A percentile compares a stretch with the other conserved stretches of the same genome.
phyloP scores from a whole-genome alignment of 2,113 vertebrate species.

The Aepyceros melampus region DNA sequence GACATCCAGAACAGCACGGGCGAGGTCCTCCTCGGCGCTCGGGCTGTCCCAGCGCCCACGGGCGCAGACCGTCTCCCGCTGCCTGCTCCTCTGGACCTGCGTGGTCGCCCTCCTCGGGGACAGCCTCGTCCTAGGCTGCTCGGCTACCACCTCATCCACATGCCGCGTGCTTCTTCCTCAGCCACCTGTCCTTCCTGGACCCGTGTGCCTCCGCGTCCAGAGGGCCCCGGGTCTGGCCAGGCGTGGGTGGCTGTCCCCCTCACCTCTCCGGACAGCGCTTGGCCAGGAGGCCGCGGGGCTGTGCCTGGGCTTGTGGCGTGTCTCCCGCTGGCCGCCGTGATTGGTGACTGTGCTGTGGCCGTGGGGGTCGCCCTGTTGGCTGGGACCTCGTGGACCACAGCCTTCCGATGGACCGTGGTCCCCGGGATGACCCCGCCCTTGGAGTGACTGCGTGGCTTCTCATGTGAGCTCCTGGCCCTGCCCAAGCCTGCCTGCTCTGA shows the following conservation, averaged over 20 bases:
- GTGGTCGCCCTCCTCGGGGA: background rate
- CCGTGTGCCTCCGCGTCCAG: background rate
- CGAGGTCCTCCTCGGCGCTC: background rate
- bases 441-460: background rate
- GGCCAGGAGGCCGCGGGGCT: background rate
- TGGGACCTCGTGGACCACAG: background rate
- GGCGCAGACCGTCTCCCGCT: background rate
- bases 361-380: background rate
- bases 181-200: background rate
- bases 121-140: background rate
- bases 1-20: background rate
- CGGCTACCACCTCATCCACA: background rate
- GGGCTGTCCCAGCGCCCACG: background rate
- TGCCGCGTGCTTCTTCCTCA: background rate
- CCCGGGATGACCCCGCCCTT: background rate
- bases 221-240: background rate
- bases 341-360: background rate
- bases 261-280: background rate
- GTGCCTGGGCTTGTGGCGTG: background rate
- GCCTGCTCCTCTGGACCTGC: background rate
- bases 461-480: background rate
- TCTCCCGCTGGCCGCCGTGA: background rate
- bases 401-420: background rate
- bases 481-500: constrained; percentile 3
- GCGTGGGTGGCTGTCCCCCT: background rate